phyloP scores from a whole-genome alignment of 2,888 invertebrate genomes.

The Lepas anatifera region DNA sequence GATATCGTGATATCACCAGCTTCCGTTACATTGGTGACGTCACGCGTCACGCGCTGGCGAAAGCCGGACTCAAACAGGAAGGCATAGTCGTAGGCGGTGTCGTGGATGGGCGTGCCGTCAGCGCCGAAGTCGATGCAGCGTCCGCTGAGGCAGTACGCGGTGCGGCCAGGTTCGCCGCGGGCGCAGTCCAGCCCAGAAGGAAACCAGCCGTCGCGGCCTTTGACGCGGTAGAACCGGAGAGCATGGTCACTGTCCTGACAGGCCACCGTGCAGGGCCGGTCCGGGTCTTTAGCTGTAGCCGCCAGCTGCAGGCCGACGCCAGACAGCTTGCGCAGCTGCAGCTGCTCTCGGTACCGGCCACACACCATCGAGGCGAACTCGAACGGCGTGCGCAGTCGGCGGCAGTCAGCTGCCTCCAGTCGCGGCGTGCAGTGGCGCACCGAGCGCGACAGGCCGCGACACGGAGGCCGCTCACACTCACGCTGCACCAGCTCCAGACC shows the following conservation, averaged over 20 bases:
- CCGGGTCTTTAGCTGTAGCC: constrained; percentile 62
- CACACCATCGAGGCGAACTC: constrained; percentile 68
- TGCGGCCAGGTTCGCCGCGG: constrained; percentile 43
- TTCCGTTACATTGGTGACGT: not conserved
- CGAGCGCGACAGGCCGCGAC: constrained; percentile 36
- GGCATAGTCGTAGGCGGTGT: constrained; percentile 17
- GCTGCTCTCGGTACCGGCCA: constrained; percentile 57
- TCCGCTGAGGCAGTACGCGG: constrained; percentile 65
- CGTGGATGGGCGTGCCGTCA: constrained; percentile 21
- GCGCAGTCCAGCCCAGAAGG: constrained; percentile 71
- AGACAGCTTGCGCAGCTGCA: constrained; percentile 53
- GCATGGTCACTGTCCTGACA: constrained; percentile 65
- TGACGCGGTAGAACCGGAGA: constrained; percentile 69
- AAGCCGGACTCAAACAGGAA: not conserved
- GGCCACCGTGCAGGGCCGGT: constrained; percentile 66
- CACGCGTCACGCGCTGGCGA: constrained; percentile 2
- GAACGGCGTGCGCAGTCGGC: constrained; percentile 52
- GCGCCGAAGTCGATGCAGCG: constrained; percentile 42
- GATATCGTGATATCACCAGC: no score
- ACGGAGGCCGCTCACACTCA: constrained; percentile 27
- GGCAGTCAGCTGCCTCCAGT: constrained; percentile 39
- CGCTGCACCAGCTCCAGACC: constrained; percentile 52
- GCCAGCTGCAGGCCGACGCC: constrained; percentile 74
- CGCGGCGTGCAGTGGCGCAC: constrained; percentile 57
- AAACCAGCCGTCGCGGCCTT: constrained; percentile 73